phyloP scores from a whole-genome alignment of 2,888 invertebrate genomes.

The Rotaria sp. region DNA sequence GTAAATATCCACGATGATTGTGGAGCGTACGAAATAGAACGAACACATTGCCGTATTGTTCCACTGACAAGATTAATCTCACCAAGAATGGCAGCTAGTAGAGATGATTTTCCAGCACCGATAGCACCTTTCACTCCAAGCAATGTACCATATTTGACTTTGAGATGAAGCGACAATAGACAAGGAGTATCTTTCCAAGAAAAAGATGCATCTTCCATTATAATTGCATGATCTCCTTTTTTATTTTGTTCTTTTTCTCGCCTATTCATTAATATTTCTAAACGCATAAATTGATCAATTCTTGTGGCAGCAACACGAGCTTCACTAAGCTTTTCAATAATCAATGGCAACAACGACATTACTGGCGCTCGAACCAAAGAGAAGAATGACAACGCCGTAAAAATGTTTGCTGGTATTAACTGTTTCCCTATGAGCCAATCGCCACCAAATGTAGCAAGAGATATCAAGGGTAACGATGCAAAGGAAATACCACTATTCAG shows the following conservation, averaged over 20 bases:
- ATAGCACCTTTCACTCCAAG: slow-evolving; percentile 56
- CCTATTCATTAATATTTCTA: background rate
- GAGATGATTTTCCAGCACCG: slow-evolving; percentile 63
- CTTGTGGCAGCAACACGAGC: background rate
- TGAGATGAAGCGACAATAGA: background rate
- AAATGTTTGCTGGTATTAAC: background rate
- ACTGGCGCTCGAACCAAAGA: background rate
- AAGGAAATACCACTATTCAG: background rate
- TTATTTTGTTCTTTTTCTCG: background rate
- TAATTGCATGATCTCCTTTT: background rate
- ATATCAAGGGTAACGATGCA: background rate
- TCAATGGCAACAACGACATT: background rate
- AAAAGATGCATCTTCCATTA: background rate
- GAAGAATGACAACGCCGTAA: background rate
- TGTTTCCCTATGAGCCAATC: background rate
- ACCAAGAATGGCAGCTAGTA: slow-evolving; percentile 75
- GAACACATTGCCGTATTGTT: slow-evolving; percentile 44
- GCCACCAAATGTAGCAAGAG: background rate
- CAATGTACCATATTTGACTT: background rate
- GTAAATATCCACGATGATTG: slow-evolving; percentile 61
- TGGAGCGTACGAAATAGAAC: slow-evolving; percentile 50
- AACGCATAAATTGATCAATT: background rate
- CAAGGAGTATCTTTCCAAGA: background rate
- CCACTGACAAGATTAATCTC: slow-evolving; percentile 67
- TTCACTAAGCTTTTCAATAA: background rate